Base-by-base conservation (phyloP, 1,140 invertebrate species). In the Lasioglossum albipes region DNA sequence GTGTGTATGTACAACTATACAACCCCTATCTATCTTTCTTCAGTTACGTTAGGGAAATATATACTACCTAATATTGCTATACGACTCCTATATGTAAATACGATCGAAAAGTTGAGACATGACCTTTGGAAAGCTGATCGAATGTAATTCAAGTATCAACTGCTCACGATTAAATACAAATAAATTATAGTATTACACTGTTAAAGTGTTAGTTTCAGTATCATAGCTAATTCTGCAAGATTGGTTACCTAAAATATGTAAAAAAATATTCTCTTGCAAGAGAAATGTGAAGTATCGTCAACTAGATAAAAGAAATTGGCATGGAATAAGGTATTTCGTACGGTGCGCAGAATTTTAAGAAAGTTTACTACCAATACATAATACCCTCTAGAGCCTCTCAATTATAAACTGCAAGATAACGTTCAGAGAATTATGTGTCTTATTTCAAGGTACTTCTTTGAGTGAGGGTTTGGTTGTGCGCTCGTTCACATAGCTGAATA, bases 1-100 rank as follows among this genome's bases (percentile, higher is more conserved):
- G 61, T 85, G 82, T 86, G 68, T 86, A 86, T 86, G 68, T 86
- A 86, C 84, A 86, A 75, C 75, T 86, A 83, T 86, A 86, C 84
- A 86, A 73, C 12, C 41, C 76, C 71, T 79, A 84, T 59, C 41
- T 85, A 74, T 61, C 20, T 82, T 79, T 76, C 69, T 61, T 86
- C 52, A 67, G 49, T 85, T 85, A 82, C 66, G 64, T 75, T 59
- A 65, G 76, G 31, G 54, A 72, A 74, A 65, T 83, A 82, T 65
- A 66, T 79, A 64, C 18, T 79, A 86, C 45, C 79, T 75, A 62
- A 68, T 86, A 82, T 80, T 79, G 79, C 54, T 86, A 76, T 83
- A 36, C 31, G 16, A 31, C 73, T 62, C 42, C 27, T 78, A 71
- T 42, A 66, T n/a, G 22, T 75, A 62, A 77, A 52, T 64, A 76